Evolutionary conservation across 2,888 invertebrate species (phyloP).

Genomic region (Cremastinae sp.): DNA sequence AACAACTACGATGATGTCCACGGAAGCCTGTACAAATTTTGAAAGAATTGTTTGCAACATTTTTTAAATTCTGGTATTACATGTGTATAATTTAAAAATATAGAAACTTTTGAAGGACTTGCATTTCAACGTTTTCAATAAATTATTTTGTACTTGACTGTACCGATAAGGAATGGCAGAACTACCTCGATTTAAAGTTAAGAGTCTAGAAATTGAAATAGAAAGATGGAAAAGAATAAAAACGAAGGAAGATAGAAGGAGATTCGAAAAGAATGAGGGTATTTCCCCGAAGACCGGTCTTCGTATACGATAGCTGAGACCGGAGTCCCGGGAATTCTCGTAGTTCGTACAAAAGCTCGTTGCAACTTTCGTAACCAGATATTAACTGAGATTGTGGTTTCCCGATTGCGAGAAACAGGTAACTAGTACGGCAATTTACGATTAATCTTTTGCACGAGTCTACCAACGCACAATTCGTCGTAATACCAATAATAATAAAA

Average conservation of each 20-base stretch:
- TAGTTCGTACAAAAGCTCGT: neutral
- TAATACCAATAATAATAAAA: neutral
- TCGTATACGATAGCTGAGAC: neutral
- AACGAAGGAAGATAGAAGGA: neutral
- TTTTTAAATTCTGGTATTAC: no score
- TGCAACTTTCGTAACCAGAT: constrained; percentile 26
- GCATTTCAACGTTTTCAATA: no score
- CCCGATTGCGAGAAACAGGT: constrained; percentile 15
- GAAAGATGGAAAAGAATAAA: neutral
- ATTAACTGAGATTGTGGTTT: constrained; percentile 26
- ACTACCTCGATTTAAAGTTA: no score
- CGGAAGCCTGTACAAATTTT: no score
- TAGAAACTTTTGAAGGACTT: no score
- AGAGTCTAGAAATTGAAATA: no score
- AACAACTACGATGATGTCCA: no score
- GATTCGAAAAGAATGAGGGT: neutral
- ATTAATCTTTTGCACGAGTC: neutral
- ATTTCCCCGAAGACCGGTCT: constrained; percentile 20
- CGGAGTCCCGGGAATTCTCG: neutral
- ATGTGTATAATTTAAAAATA: no score
- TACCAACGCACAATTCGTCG: neutral
- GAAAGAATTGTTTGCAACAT: no score
- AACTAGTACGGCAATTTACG: no score
- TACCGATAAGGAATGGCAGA: no score
- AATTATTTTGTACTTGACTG: no score